Evolutionary conservation across 2,113 vertebrate genomes (phyloP), one percentile per base, ranked within the genome.

Genomic region (Accipiter virgatus): DNA sequence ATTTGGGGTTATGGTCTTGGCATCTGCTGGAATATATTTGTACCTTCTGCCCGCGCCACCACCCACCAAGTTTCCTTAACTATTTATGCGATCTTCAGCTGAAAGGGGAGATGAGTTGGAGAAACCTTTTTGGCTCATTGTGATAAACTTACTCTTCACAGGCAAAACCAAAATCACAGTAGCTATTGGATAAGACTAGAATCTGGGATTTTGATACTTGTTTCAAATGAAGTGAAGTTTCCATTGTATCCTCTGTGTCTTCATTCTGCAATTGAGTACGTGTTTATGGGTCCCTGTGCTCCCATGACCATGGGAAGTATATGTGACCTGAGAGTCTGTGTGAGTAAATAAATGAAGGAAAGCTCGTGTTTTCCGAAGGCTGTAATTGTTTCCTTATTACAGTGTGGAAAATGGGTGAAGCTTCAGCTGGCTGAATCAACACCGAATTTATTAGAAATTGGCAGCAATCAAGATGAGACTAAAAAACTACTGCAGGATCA

Each of bases 391-490:
- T 91, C 2, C 29, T 94, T 93, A 53, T 96, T 98, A 18, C 93
- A 99, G 99, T 98, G 98, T 94, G 99, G 99, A 59, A 97, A 97
- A 65, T 97, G 98, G 97, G 91, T 99, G 68, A 98, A 99, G 68
- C 98, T 99, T 75, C 99, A 99, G 47, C 91, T 99, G 94, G 98
- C 98, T 45, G 99, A 99, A 96, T 98, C 99, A 34, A 97, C 98
- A 72, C 99, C 99, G 27, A 98, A 98, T 95, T 98, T 99, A 88
- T 97, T 99, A 95, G 99, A 99, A 98, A 99, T 99, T 62, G 99
- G 99, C 61, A 98, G 97, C 71, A 99, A 98, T 97, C 98, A 98
- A 95, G 98, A 99, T 65, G 99, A 99, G 91, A 98, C 98, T 71
- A 98, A 98, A 94, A 98, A 97, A 29, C 97, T 99, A 61, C 97